Percentiles rank a stretch among this genome's conserved stretches.
phyloP scores from a whole-genome alignment of 2,888 invertebrate genomes.

The Corythucha ciliata region DNA sequence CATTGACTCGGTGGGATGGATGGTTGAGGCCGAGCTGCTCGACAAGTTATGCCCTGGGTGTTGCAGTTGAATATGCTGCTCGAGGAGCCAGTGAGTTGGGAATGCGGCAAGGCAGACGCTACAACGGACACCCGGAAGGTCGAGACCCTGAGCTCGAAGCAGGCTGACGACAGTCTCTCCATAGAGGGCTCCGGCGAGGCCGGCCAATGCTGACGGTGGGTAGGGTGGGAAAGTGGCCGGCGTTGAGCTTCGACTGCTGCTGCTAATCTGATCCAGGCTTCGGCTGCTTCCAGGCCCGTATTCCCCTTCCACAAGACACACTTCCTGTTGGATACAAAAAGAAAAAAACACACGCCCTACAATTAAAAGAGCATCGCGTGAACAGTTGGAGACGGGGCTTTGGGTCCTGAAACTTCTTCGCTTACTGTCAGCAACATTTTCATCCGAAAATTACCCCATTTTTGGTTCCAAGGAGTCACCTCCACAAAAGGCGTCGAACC shows the following conservation, averaged over 20 bases:
- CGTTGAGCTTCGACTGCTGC: constrained; percentile 45
- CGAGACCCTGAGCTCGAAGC: constrained; percentile 27
- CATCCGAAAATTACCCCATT: no score
- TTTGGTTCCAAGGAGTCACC: no score
- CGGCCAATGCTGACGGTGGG: constrained; percentile 35
- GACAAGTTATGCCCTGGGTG: constrained; percentile 51
- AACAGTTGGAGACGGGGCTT: no score
- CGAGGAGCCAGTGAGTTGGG: constrained; percentile 77
- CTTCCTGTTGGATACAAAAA: no score
- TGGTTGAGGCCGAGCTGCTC: constrained; percentile 12
- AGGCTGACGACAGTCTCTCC: constrained; percentile 27
- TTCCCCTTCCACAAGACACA: constrained; percentile 36
- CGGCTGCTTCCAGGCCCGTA: constrained; percentile 33
- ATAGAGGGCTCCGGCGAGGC: constrained; percentile 39
- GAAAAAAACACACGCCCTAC: constrained; percentile 18
- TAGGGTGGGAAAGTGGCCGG: constrained; percentile 48
- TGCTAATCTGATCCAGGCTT: constrained; percentile 32
- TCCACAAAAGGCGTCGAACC: no score
- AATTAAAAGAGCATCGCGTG: background rate
- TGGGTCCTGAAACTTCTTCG: no score
- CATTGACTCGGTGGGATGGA: constrained; percentile 37
- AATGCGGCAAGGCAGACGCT: constrained; percentile 77
- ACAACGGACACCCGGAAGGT: constrained; percentile 47
- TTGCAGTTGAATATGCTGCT: constrained; percentile 75
- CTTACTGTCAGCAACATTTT: no score